These are phyloP conservation scores for Artemisiospiza belli DNA, from an alignment of 2,113 vertebrate species.

Conservation along the genomic window DNA sequence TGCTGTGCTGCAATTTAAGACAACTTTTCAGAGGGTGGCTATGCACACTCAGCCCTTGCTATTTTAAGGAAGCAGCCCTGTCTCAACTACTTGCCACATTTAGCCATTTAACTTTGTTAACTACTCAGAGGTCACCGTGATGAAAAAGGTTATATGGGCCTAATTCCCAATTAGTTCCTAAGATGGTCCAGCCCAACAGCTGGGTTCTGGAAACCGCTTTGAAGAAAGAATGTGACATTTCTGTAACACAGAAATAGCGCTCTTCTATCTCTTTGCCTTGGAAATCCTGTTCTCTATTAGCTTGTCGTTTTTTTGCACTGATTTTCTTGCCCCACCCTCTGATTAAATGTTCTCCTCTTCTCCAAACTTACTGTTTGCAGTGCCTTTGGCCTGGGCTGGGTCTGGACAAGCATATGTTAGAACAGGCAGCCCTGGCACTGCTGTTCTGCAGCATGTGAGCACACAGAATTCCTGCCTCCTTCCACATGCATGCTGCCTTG, in stretches of 20 bases:
- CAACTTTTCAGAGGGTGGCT: not conserved
- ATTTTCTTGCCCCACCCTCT: not conserved
- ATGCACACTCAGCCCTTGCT: not conserved
- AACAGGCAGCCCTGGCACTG: not conserved
- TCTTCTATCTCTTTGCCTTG: not conserved
- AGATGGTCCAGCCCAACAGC: not conserved
- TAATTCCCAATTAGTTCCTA: not conserved
- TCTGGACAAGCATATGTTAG: not conserved
- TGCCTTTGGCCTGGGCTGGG: not conserved
- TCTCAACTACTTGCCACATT: not conserved
- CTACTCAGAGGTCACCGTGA: not conserved
- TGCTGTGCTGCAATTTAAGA: not conserved
- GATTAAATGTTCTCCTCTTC: not conserved
- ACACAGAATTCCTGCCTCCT: not conserved
- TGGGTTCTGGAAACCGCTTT: not conserved
- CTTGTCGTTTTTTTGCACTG: not conserved
- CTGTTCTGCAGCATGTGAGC: not conserved
- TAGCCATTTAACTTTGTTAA: not conserved
- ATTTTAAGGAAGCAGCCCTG: not conserved
- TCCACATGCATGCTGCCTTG: fast-evolving
- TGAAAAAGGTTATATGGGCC: not conserved
- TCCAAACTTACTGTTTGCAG: not conserved
- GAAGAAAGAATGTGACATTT: not conserved
- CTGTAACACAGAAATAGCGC: not conserved
- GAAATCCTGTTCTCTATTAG: not conserved